Evolutionary conservation across 2,113 vertebrate genomes (phyloP).

Genomic region (Micronycteris hirsuta): DNA sequence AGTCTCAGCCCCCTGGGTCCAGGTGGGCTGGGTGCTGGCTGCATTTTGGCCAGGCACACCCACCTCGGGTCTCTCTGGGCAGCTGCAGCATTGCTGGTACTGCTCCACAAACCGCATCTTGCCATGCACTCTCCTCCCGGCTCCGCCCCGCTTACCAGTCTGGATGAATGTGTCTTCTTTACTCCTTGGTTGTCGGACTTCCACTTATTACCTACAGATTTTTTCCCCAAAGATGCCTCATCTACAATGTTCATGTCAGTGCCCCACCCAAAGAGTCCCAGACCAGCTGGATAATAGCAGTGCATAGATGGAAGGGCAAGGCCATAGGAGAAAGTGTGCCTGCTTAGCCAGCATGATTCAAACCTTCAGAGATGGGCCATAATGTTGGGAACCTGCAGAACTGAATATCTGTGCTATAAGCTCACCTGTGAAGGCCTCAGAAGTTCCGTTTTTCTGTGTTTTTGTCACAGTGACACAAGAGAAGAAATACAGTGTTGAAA

Average conservation of each 20-base stretch:
- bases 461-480: not conserved
- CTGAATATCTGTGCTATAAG: not conserved
- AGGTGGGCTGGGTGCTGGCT: too few relatives aligned
- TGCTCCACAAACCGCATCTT: too few relatives aligned
- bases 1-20: too few relatives aligned
- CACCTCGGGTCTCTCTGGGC: too few relatives aligned
- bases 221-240: not conserved
- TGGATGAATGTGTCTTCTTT: too few relatives aligned
- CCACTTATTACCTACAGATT: not conserved
- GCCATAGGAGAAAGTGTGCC: rapidly evolving
- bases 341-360: not conserved
- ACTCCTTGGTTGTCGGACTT: too few relatives aligned
- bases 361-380: not conserved
- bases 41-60: too few relatives aligned
- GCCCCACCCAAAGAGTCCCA: not conserved
- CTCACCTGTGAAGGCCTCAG: not conserved
- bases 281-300: not conserved
- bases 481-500: not conserved
- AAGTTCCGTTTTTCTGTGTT: not conserved
- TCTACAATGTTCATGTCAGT: not conserved
- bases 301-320: not conserved
- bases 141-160: too few relatives aligned
- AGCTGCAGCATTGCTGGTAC: too few relatives aligned
- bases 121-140: too few relatives aligned
- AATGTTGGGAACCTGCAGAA: not conserved